Evolutionary conservation across 2,113 vertebrate species (phyloP).

Genomic region (Gasterosteus nipponicus): DNA sequence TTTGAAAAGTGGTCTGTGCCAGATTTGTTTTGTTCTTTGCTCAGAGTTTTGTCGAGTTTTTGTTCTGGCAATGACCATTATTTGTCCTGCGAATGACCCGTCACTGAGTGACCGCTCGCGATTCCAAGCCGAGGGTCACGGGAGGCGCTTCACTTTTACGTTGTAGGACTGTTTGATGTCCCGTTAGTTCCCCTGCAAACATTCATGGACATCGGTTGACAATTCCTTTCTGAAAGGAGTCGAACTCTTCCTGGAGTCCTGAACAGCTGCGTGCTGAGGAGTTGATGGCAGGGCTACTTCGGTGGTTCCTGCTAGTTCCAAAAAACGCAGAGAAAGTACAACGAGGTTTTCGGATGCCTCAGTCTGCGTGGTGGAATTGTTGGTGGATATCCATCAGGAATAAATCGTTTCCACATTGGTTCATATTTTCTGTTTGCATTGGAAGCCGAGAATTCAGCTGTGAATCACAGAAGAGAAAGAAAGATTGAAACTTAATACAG

Average conservation of each 20-base stretch:
- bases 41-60: constrained; percentile 5
- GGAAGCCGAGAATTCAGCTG: constrained; percentile 24
- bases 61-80: constrained; percentile 21
- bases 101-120: neutral
- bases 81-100: constrained; percentile 9
- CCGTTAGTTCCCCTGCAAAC: constrained; percentile 32
- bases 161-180: constrained; percentile 11
- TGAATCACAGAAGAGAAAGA: constrained; percentile 23
- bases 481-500: neutral
- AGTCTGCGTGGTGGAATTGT: constrained; percentile 23
- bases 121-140: neutral
- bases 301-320: constrained; percentile 27
- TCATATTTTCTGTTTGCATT: constrained; percentile 16
- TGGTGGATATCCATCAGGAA: constrained; percentile 38
- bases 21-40: constrained; percentile 35
- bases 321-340: constrained; percentile 22
- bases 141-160: constrained; percentile 32
- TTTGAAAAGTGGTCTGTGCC: neutral
- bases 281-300: constrained; percentile 29
- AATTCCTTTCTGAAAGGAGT: constrained; percentile 2
- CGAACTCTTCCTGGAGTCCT: constrained; percentile 18
- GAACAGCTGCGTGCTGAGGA: constrained; percentile 59
- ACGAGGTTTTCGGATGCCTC: constrained; percentile 2
- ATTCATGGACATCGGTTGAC: constrained; percentile 16
- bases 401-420: constrained; percentile 16